Conservation (phyloP, 2,797 vertebrate genomes). For the Percopsis omiscomaycus region DNA sequence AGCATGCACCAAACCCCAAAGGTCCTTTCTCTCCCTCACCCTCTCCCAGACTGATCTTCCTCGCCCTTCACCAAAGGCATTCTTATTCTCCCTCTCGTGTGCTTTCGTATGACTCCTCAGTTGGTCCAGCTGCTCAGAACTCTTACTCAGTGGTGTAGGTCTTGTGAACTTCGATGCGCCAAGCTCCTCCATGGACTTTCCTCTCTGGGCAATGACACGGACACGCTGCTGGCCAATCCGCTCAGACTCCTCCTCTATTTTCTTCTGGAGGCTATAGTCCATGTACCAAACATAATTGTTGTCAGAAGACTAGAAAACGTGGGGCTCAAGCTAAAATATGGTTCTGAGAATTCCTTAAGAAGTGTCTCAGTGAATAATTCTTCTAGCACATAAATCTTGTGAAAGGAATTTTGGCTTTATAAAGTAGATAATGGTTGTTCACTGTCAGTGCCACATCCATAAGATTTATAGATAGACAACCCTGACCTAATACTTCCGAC, state of each 20-base stretch:
- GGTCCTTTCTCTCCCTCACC: slow-evolving; percentile 29
- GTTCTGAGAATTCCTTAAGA: slow-evolving; percentile 24
- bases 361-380: slow-evolving; percentile 25
- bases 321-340: background rate
- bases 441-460: slow-evolving; percentile 36
- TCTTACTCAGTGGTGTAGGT: slow-evolving; percentile 71
- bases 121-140: slow-evolving; percentile 79
- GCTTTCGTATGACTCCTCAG: slow-evolving; percentile 28
- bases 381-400: slow-evolving; percentile 33
- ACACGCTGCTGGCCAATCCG: slow-evolving; percentile 40
- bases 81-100: slow-evolving; percentile 42
- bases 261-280: slow-evolving; percentile 57
- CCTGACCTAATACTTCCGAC: slow-evolving; percentile 58
- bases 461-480: slow-evolving; percentile 36
- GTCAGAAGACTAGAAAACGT: background rate
- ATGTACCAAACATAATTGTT: slow-evolving; percentile 26
- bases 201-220: slow-evolving; percentile 68
- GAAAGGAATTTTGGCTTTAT: slow-evolving; percentile 44
- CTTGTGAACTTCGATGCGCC: slow-evolving; percentile 55
- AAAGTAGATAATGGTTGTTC: slow-evolving; percentile 44
- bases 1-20: slow-evolving; percentile 3
- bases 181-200: slow-evolving; percentile 82
- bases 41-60: slow-evolving; percentile 28
- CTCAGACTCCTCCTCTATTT: slow-evolving; percentile 22
- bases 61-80: slow-evolving; percentile 34